These are phyloP conservation scores for Patella pellucida DNA, from an alignment of 2,888 invertebrate species.

Conservation along the genomic window DNA sequence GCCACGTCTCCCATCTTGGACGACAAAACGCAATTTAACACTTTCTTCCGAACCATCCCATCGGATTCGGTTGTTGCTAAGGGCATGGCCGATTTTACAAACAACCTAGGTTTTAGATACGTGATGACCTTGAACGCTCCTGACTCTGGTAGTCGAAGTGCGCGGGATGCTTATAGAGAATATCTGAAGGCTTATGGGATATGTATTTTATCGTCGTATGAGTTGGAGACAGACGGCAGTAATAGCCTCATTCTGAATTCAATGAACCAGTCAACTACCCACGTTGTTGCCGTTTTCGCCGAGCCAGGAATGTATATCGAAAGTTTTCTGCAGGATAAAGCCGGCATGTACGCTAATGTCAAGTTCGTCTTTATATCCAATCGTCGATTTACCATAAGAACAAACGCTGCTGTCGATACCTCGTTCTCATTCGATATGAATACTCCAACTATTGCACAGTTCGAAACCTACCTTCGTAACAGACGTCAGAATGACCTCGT, in stretches of 20 bases:
- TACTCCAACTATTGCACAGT: slow-evolving; percentile 28
- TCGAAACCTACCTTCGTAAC: slow-evolving; percentile 30
- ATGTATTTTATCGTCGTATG: slow-evolving; percentile 57
- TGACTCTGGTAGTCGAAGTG: slow-evolving; percentile 49
- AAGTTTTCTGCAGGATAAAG: slow-evolving; percentile 47
- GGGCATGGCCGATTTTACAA: slow-evolving; percentile 57
- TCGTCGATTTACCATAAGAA: slow-evolving; percentile 42
- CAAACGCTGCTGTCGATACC: slow-evolving; percentile 23
- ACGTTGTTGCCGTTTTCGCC: slow-evolving; percentile 60
- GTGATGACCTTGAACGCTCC: slow-evolving; percentile 60
- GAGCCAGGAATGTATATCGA: slow-evolving; percentile 49
- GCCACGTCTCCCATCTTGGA: slow-evolving; percentile 55
- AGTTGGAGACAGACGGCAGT: slow-evolving; percentile 59
- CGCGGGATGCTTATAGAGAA: slow-evolving; percentile 45
- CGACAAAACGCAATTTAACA: slow-evolving; percentile 48
- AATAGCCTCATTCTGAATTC: slow-evolving; percentile 47
- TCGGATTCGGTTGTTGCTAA: slow-evolving; percentile 50
- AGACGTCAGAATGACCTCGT: background rate
- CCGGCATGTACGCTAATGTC: slow-evolving; percentile 15
- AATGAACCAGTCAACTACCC: slow-evolving; percentile 50
- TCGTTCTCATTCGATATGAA: slow-evolving; percentile 42
- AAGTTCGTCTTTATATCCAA: slow-evolving; percentile 54
- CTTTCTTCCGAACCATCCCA: slow-evolving; percentile 63
- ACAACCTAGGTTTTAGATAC: slow-evolving; percentile 53
- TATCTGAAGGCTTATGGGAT: slow-evolving; percentile 47